These are phyloP conservation scores for Scaptomyza pallida DNA, from an alignment of 1,140 invertebrate species.

Conservation along the genomic window DNA sequence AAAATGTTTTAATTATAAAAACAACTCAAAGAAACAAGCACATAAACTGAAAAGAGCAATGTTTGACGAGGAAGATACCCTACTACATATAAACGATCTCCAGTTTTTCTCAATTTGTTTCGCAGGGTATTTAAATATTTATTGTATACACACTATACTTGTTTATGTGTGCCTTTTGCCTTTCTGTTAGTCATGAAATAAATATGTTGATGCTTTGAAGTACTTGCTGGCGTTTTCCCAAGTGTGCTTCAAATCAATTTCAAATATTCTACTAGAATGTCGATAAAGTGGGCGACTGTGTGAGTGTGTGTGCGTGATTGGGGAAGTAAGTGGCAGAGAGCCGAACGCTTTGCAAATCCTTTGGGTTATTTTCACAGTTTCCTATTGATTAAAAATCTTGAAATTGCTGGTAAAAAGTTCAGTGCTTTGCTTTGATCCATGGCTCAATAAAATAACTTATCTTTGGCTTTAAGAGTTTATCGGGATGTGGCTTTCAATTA, in stretches of 20 bases:
- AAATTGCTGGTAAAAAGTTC: constrained; percentile 32
- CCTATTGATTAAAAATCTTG: constrained; percentile 42
- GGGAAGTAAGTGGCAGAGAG: not conserved
- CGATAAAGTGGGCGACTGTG: not conserved
- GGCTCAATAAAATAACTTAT: constrained; percentile 13
- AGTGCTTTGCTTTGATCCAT: not conserved
- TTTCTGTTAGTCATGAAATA: not conserved
- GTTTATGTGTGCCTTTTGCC: not conserved
- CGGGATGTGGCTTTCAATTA: constrained; percentile 43
- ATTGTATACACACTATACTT: not conserved
- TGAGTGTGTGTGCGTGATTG: too few species aligned
- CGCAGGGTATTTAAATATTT: not conserved
- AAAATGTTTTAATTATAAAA: not conserved
- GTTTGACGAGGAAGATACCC: not conserved
- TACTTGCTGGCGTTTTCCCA: constrained; percentile 31
- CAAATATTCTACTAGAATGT: constrained; percentile 31
- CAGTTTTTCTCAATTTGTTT: too few species aligned
- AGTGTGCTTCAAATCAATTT: constrained; percentile 59
- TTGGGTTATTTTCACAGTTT: constrained; percentile 30
- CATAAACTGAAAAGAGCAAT: not conserved
- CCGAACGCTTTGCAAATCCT: constrained; percentile 34
- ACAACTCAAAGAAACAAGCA: not conserved
- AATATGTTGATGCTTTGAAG: constrained; percentile 25
- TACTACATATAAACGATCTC: not conserved
- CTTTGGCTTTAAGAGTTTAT: not conserved